These are phyloP conservation scores for Leptogaster cylindrica DNA, from an alignment of 2,888 invertebrate species.

Conservation along the genomic window DNA sequence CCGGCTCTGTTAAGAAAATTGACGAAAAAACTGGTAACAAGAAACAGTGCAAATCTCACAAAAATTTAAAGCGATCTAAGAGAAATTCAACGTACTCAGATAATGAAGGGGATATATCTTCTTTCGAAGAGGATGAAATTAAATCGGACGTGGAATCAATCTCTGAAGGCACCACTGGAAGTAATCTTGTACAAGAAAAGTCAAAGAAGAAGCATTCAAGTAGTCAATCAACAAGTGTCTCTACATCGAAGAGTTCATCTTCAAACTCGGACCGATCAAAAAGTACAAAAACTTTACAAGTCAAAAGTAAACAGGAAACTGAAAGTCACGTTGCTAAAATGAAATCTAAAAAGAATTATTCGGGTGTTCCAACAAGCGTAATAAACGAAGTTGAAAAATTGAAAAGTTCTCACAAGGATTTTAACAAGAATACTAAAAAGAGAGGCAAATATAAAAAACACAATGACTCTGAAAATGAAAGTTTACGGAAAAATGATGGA, in stretches of 20 bases:
- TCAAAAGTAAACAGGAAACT: slow-evolving; percentile 63
- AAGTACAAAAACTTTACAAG: slow-evolving; percentile 60
- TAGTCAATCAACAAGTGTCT: slow-evolving; percentile 22
- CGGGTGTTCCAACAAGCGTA: neutral
- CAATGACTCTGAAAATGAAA: too few relatives aligned
- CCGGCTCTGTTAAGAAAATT: slow-evolving; percentile 2
- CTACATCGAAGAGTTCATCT: slow-evolving; percentile 18
- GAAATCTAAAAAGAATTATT: slow-evolving; percentile 11
- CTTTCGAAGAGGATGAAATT: slow-evolving; percentile 13
- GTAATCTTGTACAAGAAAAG: slow-evolving; percentile 48
- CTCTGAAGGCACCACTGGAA: slow-evolving; percentile 48
- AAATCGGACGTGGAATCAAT: slow-evolving; percentile 62
- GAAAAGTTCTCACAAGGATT: slow-evolving; percentile 14
- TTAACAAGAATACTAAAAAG: slow-evolving; percentile 9
- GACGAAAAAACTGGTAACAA: slow-evolving; percentile 17
- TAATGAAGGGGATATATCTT: slow-evolving; percentile 54
- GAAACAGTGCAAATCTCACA: slow-evolving; percentile 7
- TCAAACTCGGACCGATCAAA: slow-evolving; percentile 25
- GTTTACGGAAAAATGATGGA: slow-evolving; percentile 48
- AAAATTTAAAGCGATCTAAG: slow-evolving; percentile 7
- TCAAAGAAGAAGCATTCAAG: slow-evolving; percentile 49
- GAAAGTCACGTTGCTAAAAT: slow-evolving; percentile 62
- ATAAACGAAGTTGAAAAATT: slow-evolving; percentile 9
- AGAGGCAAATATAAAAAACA: slow-evolving; percentile 61
- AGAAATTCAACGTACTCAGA: slow-evolving; percentile 49